phyloP scores from a whole-genome alignment of 2,888 invertebrate genomes.

The Cinara cedri region DNA sequence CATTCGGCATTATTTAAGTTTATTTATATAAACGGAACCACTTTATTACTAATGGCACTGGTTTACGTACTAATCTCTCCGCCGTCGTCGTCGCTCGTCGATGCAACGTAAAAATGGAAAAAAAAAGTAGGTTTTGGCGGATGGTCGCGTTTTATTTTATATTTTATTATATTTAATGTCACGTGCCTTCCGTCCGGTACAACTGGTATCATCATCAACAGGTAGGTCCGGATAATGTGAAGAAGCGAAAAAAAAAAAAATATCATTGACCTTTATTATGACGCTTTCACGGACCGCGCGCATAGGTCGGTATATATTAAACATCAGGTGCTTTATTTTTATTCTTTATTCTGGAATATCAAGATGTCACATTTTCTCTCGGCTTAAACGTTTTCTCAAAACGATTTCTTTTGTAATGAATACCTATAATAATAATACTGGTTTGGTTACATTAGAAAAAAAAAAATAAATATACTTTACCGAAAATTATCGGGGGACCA shows the following conservation, averaged over 20 bases:
- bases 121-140: slow-evolving; percentile 55
- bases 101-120: slow-evolving; percentile 25
- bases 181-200: slow-evolving; percentile 55
- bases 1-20: not conserved
- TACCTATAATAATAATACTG: too few species aligned
- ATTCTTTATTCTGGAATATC: slow-evolving; percentile 54
- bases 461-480: slow-evolving; percentile 8
- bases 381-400: slow-evolving; percentile 42
- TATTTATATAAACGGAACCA: slow-evolving; percentile 20
- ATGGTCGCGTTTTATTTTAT: slow-evolving; percentile 45
- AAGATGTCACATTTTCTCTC: slow-evolving; percentile 56
- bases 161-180: slow-evolving; percentile 45
- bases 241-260: slow-evolving; percentile 50
- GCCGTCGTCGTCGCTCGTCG: not conserved
- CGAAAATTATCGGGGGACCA: slow-evolving; percentile 32
- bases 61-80: slow-evolving; percentile 45
- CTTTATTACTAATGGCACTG: slow-evolving; percentile 43
- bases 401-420: slow-evolving; percentile 54
- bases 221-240: slow-evolving; percentile 47
- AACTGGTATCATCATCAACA: slow-evolving; percentile 53
- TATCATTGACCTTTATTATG: slow-evolving; percentile 53
- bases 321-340: slow-evolving; percentile 49
- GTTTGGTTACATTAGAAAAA: slow-evolving; percentile 36
- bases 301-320: not conserved
- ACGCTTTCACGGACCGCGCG: slow-evolving; percentile 47